Evolutionary conservation across 2,113 vertebrate species (phyloP), one percentile per base, ranked within the genome.

Genomic region (Corythornis cristatus): DNA sequence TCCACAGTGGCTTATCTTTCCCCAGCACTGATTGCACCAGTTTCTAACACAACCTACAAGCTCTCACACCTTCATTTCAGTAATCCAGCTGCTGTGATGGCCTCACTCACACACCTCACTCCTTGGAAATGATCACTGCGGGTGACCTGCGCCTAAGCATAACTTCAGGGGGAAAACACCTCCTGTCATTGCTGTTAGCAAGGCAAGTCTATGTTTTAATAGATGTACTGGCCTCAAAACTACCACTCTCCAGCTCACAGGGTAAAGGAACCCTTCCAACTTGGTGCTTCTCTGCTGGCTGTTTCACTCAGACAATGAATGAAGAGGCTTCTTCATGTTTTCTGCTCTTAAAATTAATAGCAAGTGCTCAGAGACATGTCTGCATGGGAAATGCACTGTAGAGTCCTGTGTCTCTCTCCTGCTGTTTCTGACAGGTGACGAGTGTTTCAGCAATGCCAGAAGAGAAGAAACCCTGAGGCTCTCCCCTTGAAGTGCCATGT

Each of bases 1-100:
- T 87, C 83, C 48, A 25, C 42, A 13, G 50, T 58, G 73, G 45
- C 48, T 46, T 57, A 26, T 1, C 3, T 54, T 81, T 87, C 64
- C 50, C 12, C 23, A 51, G 56, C 42, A 29, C 2, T 0, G 3
- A 51, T 9, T 57, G 46, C 33, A 61, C 17, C 0, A 0, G 33
- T 62, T 84, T 80, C 64, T 80, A 6, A 46, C 50, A 71, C 62
- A 73, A 62, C 13, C 66, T 42, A 2, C 12, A 51, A 64, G 48
- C 4, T 0, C 77, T 40, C n/a, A 21, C 5, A 57, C 37, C 58
- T 73, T 84, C 21, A 78, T 54, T 51, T 75, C 82, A 57, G 35
- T 16, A 10, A 73, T 29, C 42, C 1, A 0, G 25, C 16, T 60
- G 65, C 86, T 85, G 58, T 15, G 13, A 72, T 35, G 51, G 86